phyloP scores from a whole-genome alignment of 1,140 invertebrate genomes.

The Drosophila willistoni region DNA sequence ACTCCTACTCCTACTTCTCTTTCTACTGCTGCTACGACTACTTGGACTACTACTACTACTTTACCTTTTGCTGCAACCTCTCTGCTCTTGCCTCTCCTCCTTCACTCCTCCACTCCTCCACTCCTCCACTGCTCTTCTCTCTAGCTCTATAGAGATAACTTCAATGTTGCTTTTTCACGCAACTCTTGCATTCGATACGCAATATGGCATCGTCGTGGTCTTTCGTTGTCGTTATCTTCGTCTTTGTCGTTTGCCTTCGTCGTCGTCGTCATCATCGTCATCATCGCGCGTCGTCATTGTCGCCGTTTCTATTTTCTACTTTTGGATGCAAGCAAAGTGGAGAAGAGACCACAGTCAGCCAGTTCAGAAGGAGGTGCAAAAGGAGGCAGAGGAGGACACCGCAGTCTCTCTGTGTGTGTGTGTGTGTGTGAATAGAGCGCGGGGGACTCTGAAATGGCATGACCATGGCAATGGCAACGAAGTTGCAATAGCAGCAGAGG shows the following conservation, averaged over 20 bases:
- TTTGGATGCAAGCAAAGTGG: neutral
- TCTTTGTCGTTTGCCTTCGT: slow-evolving; percentile 5
- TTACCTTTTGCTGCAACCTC: slow-evolving; percentile 2
- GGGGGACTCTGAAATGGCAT: neutral
- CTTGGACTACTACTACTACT: neutral
- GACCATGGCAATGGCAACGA: slow-evolving; percentile 11
- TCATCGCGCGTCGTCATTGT: neutral
- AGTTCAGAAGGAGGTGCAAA: neutral
- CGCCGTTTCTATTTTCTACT: slow-evolving; percentile 11
- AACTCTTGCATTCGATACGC: slow-evolving; percentile 10
- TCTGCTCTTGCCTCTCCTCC: too few species aligned
- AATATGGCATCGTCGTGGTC: neutral
- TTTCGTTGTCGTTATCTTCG: neutral
- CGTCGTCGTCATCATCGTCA: neutral
- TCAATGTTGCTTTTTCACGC: slow-evolving; percentile 9
- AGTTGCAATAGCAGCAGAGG: slow-evolving; percentile 2
- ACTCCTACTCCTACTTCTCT: neutral
- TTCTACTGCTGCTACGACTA: neutral
- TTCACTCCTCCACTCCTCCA: neutral
- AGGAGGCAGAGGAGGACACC: neutral
- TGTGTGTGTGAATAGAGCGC: neutral
- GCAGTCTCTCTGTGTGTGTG: neutral
- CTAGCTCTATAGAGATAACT: neutral
- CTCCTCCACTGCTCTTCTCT: neutral
- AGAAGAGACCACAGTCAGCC: neutral